Evolutionary conservation across 2,888 invertebrate species (phyloP).

Genomic region (Drosophila flavopinicola): DNA sequence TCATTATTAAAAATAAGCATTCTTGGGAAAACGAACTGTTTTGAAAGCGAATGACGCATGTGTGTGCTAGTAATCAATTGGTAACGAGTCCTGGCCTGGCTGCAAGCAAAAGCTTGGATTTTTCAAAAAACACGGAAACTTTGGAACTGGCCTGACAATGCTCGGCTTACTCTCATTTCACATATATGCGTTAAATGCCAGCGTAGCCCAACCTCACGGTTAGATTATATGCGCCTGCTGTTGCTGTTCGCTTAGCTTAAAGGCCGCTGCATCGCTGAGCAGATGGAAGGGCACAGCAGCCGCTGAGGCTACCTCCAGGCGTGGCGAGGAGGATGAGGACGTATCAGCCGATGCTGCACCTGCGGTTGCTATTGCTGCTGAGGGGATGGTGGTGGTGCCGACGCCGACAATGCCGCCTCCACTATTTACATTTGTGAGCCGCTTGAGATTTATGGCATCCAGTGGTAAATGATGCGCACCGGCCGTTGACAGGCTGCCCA

Average conservation of each 20-base stretch:
- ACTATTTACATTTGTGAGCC: conserved; percentile 28
- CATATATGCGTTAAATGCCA: conserved; percentile 22
- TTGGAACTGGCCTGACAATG: not conserved
- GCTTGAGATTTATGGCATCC: conserved; percentile 49
- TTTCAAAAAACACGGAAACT: not conserved
- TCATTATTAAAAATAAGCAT: conserved; percentile 11
- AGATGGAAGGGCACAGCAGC: conserved; percentile 68
- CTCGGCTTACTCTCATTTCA: not conserved
- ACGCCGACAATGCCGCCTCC: not conserved
- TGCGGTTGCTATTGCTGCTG: conserved; percentile 4
- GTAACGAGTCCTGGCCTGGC: conserved; percentile 3
- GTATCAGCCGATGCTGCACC: conserved; percentile 15
- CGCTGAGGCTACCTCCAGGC: conserved; percentile 58
- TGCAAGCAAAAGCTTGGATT: conserved; percentile 1
- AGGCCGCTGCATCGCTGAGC: conserved; percentile 72
- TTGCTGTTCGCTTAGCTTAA: conserved; percentile 68
- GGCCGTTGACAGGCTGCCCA: conserved; percentile 47
- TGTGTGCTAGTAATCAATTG: conserved; percentile 13
- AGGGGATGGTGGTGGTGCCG: conserved; percentile 4
- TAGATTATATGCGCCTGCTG: conserved; percentile 73
- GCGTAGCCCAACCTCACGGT: conserved; percentile 41
- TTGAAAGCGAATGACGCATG: conserved; percentile 21
- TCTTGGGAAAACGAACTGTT: conserved; percentile 12
- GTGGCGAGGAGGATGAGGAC: conserved; percentile 11
- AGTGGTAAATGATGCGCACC: conserved; percentile 51